Base-by-base conservation (phyloP, 2,888 invertebrate species). In the Drosophila kanekoi region DNA sequence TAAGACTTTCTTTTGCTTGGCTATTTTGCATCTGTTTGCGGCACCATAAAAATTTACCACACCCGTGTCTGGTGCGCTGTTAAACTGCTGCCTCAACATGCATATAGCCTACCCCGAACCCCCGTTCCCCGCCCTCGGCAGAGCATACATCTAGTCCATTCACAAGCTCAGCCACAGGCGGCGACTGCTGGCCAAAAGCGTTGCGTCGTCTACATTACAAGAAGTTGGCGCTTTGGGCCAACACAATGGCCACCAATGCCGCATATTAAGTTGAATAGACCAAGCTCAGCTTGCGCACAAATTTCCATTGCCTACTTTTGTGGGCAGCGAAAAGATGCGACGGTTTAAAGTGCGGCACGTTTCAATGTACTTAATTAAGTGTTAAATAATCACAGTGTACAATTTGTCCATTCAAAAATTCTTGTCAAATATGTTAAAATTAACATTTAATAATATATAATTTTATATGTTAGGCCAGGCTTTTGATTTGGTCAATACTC, bases 21-120 rank as follows among this genome's bases (percentile, higher is more conserved):
- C 77, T 75, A 86, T 84, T 84, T 86, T 85, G 84, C 86, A 84
- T 85, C 85, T 85, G 85, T 85, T 85, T 86, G 86, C 86, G 85
- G 85, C 85, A 85, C 81, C 81, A 85, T 86, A 85, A 84, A 85
- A 85, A 85, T 84, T 73, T 82, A 84, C 84, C 81, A 83, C 81
- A 81, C 78, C 81, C 81, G 86, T 79, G 83, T 82, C 82, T 82
- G 82, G 65, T 72, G 65, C 74, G 81, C 77, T 80, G 85, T 82
- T 84, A 65, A 85, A 77, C 82, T 77, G 80, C 82, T 80, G 80
- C 65, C 71, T 71, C 64, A 71, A 80, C 80, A 78, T 78, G 80
- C 71, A 77, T 59, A 63, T 37, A 38, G 43, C 59, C 10, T 20
- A n/a, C 10, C 4, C 14, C 14, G 13, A 18, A 9, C 9, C 32